Percentiles rank a stretch among this genome's conserved stretches.
These are phyloP conservation scores for Pionites leucogaster DNA, from an alignment of 2,113 vertebrate genomes.

Conservation along the genomic window DNA sequence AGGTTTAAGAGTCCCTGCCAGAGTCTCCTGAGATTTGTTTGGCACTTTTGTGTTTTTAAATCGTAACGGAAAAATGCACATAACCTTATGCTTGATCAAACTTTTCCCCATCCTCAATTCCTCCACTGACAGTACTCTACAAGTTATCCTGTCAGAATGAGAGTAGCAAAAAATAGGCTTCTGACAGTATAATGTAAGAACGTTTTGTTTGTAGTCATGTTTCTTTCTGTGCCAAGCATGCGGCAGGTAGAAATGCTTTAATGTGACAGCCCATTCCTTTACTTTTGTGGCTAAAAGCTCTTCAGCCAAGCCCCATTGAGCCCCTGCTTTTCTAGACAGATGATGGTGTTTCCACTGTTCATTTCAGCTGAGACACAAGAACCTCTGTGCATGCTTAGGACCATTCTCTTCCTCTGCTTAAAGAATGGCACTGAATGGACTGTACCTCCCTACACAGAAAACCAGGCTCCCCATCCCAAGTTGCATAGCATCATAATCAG, in stretches of 20 bases:
- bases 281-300: slow-evolving; percentile 29
- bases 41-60: slow-evolving; percentile 35
- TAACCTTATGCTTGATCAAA: slow-evolving; percentile 61
- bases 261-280: slow-evolving; percentile 50
- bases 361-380: not conserved
- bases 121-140: slow-evolving; percentile 50
- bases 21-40: slow-evolving; percentile 16
- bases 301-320: not conserved
- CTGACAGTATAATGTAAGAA: slow-evolving; percentile 59
- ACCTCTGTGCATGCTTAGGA: not conserved
- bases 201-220: slow-evolving; percentile 60
- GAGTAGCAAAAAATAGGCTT: slow-evolving; percentile 55
- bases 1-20: not conserved
- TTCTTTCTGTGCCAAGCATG: slow-evolving; percentile 44
- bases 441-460: not conserved
- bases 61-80: slow-evolving; percentile 29
- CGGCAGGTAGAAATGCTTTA: slow-evolving; percentile 45
- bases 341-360: not conserved
- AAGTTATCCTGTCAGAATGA: slow-evolving; percentile 59
- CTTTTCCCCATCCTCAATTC: slow-evolving; percentile 32
- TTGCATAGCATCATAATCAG: not conserved
- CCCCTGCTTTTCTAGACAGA: not conserved
- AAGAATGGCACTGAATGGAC: not conserved
- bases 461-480: not conserved
- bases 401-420: not conserved